These are phyloP conservation scores for Neomorphus geoffroyi DNA, from an alignment of 2,797 vertebrate species.

Conservation along the genomic window DNA sequence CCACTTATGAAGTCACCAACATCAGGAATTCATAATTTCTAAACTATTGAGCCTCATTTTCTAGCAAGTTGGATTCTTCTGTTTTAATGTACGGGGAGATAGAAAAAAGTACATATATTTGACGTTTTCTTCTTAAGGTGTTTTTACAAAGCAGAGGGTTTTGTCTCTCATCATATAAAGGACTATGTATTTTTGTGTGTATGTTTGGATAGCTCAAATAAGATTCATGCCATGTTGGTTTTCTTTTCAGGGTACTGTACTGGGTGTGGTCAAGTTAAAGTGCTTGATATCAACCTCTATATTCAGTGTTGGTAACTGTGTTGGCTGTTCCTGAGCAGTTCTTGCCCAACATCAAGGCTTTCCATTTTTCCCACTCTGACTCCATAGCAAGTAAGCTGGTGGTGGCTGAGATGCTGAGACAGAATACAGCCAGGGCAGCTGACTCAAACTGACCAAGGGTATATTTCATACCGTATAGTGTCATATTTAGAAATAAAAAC, in stretches of 20 bases:
- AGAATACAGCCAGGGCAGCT: background rate
- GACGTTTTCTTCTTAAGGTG: background rate
- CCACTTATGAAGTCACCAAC: background rate
- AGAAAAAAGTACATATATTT: background rate
- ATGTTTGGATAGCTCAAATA: background rate
- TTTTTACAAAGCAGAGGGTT: background rate
- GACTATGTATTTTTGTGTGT: background rate
- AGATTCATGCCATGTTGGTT: background rate
- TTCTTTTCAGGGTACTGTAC: background rate
- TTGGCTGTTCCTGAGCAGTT: background rate
- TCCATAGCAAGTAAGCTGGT: accelerated
- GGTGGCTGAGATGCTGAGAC: background rate
- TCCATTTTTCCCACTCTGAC: background rate
- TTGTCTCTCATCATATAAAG: background rate
- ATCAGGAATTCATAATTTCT: background rate
- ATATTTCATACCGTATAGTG: accelerated
- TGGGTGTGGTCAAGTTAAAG: background rate
- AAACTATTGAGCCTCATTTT: background rate
- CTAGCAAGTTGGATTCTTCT: background rate
- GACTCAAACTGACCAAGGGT: accelerated
- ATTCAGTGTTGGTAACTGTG: background rate
- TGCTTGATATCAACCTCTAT: background rate
- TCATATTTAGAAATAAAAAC: background rate
- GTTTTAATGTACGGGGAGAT: background rate
- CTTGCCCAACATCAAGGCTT: background rate